Base-by-base conservation (phyloP, 2,888 invertebrate species). In the Ischnura elegans region DNA sequence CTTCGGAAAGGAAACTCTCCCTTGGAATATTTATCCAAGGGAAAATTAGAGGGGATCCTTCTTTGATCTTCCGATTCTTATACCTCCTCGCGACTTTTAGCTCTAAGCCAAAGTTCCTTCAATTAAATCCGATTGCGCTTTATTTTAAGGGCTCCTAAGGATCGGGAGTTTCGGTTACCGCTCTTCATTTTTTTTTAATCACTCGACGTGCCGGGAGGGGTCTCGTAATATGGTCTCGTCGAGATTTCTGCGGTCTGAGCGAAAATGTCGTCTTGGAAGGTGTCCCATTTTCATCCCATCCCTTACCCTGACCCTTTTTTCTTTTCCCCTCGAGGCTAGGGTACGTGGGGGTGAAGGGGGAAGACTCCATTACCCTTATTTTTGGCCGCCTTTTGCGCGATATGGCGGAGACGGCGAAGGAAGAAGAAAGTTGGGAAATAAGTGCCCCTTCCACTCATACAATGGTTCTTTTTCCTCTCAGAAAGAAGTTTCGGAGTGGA, bases 381-480 rank as follows among this genome's bases (percentile, higher is more conserved):
- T 90, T 90, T 46, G 86, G 86, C 43, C 46, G 51, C 43, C 46
- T 47, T 55, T 87, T 61, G 43, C 55, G 90, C 90, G 66, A 90
- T 61, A 43, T 51, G 55, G 16, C 61, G 61, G 90, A 36, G 55
- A 61, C 61, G 61, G 55, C 25, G 21, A 51, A 51, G 10, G 13
- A 90, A 43, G 66, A 76, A 36, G 61, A 36, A 76, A 90, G 25
- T 66, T 90, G 76, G 76, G 43, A 66, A 90, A 90, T 21, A 61
- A 61, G 42, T 25, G 90, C n/a, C 21, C 61, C 21, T 51, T 10
- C 51, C 43, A 16, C 43, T 90, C 51, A 21, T 29, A 47, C 25
- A 21, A 6, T 61, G 29, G 16, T 29, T 51, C n/a, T 55, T 87
- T 87, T 36, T 25, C 25, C 36, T 76, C 36, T 76, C 76, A 36